phyloP scores from a whole-genome alignment of 2,888 invertebrate genomes.

The Himalopsyche japonica region DNA sequence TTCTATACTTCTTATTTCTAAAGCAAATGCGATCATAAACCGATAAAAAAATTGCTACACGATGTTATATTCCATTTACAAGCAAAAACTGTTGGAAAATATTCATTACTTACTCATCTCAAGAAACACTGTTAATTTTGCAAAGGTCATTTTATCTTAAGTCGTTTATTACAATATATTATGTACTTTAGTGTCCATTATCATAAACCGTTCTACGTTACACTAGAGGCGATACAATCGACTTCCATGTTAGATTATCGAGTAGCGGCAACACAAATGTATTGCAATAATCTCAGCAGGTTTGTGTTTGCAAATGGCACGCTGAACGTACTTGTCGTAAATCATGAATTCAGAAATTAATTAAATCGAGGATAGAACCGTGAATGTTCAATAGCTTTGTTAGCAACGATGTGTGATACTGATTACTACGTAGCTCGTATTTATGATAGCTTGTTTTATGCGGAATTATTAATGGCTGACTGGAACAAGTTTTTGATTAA shows the following conservation, averaged over 20 bases:
- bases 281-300: neutral
- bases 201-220: neutral
- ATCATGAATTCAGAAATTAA: slow-evolving; percentile 18
- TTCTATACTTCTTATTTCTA: no score
- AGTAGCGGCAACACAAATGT: neutral
- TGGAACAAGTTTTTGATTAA: neutral
- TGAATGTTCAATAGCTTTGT: slow-evolving; percentile 13
- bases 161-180: no score
- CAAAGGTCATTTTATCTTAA: no score
- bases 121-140: no score
- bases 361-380: slow-evolving; percentile 19
- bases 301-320: neutral
- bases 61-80: no score
- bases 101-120: no score
- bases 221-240: neutral
- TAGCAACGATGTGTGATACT: neutral
- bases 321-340: neutral
- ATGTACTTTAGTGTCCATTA: neutral
- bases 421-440: neutral
- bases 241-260: neutral
- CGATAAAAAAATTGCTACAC: no score
- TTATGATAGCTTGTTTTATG: neutral
- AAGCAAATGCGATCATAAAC: no score
- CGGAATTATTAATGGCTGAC: neutral
- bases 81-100: no score